A percentile compares a stretch with the other conserved stretches of the same genome.
These are phyloP conservation scores for Apodemia mormo DNA, from an alignment of 2,888 invertebrate species.

Conservation along the genomic window DNA sequence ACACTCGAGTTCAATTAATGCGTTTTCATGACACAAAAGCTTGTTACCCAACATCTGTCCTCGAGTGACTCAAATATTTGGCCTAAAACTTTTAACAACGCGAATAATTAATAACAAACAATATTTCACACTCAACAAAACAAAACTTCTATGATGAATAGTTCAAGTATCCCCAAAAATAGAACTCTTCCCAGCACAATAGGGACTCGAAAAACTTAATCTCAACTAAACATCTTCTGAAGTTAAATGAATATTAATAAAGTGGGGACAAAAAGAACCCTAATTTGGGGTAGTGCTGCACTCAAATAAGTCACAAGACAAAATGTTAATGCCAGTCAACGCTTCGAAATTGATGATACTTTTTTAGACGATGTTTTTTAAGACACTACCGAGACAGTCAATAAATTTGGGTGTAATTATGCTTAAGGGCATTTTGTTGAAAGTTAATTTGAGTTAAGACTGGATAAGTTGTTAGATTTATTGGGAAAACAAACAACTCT, in stretches of 20 bases:
- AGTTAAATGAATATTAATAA: slow-evolving; percentile 55
- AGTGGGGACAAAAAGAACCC: slow-evolving; percentile 53
- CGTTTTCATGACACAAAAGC: slow-evolving; percentile 18
- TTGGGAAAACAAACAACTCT: slow-evolving; percentile 48
- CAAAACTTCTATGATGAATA: slow-evolving; percentile 61
- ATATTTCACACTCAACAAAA: slow-evolving; percentile 58
- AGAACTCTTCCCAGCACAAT: slow-evolving; percentile 12
- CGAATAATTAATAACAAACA: slow-evolving; percentile 54
- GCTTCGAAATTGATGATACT: slow-evolving; percentile 61
- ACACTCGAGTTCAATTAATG: slow-evolving; percentile 13
- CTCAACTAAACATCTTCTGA: slow-evolving; percentile 62
- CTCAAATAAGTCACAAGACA: slow-evolving; percentile 54
- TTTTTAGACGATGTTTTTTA: slow-evolving; percentile 47
- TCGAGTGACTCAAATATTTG: slow-evolving; percentile 38
- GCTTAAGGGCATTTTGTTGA: slow-evolving; percentile 70
- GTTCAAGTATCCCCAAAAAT: slow-evolving; percentile 19
- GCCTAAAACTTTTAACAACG: slow-evolving; percentile 32
- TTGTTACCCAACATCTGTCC: slow-evolving; percentile 20
- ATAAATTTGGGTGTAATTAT: slow-evolving; percentile 75
- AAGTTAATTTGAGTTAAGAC: slow-evolving; percentile 68
- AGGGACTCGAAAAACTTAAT: slow-evolving; percentile 47
- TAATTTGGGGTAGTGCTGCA: slow-evolving; percentile 46
- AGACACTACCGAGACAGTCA: slow-evolving; percentile 52
- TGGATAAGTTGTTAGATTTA: slow-evolving; percentile 59
- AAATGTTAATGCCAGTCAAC: slow-evolving; percentile 60